A percentile compares a stretch with the other conserved stretches of the same genome.
These are phyloP conservation scores for Sebastolobus altivelis DNA, from an alignment of 2,797 vertebrate species.

Conservation along the genomic window DNA sequence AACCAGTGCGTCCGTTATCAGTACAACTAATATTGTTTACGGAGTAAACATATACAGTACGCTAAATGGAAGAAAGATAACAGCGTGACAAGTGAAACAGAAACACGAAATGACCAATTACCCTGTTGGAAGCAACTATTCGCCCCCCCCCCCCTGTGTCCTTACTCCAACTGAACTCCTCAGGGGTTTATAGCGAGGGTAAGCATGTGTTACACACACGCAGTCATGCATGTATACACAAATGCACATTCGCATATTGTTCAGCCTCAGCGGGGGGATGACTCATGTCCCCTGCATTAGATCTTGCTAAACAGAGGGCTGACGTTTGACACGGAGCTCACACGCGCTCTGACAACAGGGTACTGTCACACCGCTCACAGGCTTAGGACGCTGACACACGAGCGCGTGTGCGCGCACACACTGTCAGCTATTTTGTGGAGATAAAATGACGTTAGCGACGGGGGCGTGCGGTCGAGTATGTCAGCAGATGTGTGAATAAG, in stretches of 20 bases:
- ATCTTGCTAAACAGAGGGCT: slow-evolving; percentile 54
- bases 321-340: slow-evolving; percentile 51
- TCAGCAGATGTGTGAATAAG: slow-evolving; percentile 60
- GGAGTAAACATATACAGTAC: slow-evolving; percentile 44
- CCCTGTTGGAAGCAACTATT: slow-evolving; percentile 59
- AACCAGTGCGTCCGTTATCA: slow-evolving; percentile 51
- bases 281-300: slow-evolving; percentile 66
- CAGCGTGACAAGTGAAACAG: slow-evolving; percentile 53
- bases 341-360: slow-evolving; percentile 59
- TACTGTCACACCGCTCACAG: slow-evolving; percentile 61
- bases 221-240: slow-evolving; percentile 40
- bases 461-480: slow-evolving; percentile 52
- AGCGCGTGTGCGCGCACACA: slow-evolving; percentile 28
- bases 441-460: slow-evolving; percentile 66
- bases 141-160: slow-evolving; percentile 56
- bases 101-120: slow-evolving; percentile 76
- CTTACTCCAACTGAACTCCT: slow-evolving; percentile 51
- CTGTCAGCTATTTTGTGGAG: slow-evolving; percentile 71
- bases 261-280: slow-evolving; percentile 37
- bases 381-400: slow-evolving; percentile 59
- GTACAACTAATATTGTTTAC: slow-evolving; percentile 49
- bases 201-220: slow-evolving; percentile 4
- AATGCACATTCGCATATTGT: slow-evolving; percentile 45
- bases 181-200: slow-evolving; percentile 51
- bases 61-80: slow-evolving; percentile 49